These are phyloP conservation scores for Austrofundulus limnaeus DNA, from an alignment of 2,113 vertebrate genomes.

Conservation along the genomic window DNA sequence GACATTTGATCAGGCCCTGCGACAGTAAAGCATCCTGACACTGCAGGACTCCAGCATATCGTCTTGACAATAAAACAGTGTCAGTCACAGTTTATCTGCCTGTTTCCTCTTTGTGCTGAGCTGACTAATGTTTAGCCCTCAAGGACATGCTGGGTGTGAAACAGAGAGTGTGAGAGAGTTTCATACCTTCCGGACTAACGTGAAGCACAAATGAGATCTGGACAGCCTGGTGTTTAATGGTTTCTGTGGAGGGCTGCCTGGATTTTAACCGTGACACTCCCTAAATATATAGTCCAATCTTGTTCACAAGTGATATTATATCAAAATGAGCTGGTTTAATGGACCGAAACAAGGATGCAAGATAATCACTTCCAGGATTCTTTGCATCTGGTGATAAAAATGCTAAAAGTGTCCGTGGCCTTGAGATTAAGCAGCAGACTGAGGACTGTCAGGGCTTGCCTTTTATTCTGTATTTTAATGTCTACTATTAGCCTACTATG, in stretches of 20 bases:
- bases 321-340: constrained; percentile 54
- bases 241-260: constrained; percentile 18
- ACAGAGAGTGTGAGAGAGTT: constrained; percentile 25
- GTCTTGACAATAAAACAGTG: constrained; percentile 44
- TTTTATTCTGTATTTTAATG: constrained; percentile 19
- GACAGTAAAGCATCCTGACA: constrained; percentile 62
- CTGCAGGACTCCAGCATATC: constrained; percentile 34
- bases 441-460: constrained; percentile 21
- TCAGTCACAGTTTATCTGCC: constrained; percentile 50
- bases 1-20: constrained; percentile 61
- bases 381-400: constrained; percentile 54
- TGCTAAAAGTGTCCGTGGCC: constrained; percentile 27
- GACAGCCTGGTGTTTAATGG: constrained; percentile 32
- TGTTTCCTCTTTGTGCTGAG: constrained; percentile 53
- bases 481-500: constrained; percentile 7
- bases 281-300: constrained; percentile 44
- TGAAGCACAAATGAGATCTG: constrained; percentile 25
- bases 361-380: constrained; percentile 45
- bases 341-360: constrained; percentile 36
- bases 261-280: constrained; percentile 21
- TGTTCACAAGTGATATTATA: constrained; percentile 68
- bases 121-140: constrained; percentile 50
- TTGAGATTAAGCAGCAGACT: constrained; percentile 44
- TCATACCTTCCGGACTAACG: constrained; percentile 40
- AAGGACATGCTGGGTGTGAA: constrained; percentile 48